A percentile compares a stretch with the other conserved stretches of the same genome.
Evolutionary conservation across 2,797 vertebrate species (phyloP).

Genomic region (Enoplosus armatus): DNA sequence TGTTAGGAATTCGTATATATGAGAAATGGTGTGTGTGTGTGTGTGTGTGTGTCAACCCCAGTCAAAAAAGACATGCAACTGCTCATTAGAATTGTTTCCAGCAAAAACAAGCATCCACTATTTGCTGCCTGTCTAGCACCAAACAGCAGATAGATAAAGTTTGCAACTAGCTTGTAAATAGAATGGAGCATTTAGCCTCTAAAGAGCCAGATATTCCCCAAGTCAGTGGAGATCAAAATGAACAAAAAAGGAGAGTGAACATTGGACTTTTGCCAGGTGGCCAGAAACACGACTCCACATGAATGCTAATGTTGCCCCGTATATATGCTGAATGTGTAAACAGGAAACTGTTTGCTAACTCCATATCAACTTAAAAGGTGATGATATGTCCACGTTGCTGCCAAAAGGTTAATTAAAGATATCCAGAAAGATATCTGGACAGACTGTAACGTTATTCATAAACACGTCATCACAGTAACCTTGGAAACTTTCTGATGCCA

Average conservation of each 20-base stretch:
- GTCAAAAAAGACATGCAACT: no score
- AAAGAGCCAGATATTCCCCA: not conserved
- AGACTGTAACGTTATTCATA: not conserved
- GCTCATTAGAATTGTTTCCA: no score
- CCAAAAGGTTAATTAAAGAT: not conserved
- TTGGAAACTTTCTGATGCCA: slow-evolving; percentile 7
- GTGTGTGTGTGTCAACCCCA: no score
- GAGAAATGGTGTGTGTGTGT: no score
- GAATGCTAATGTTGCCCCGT: not conserved
- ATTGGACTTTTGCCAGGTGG: not conserved
- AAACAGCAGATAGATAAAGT: not conserved
- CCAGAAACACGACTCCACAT: not conserved
- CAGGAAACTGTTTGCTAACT: not conserved
- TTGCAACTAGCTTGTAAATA: not conserved
- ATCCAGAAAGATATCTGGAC: not conserved
- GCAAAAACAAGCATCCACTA: no score
- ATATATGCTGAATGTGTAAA: not conserved
- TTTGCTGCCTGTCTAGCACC: not conserved
- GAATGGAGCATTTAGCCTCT: not conserved
- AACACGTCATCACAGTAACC: not conserved
- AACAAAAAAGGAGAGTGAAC: not conserved
- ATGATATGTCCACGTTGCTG: not conserved
- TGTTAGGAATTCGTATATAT: no score
- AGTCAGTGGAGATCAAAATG: not conserved
- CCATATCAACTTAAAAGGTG: not conserved